These are phyloP conservation scores for Phaonia tiefii DNA, from an alignment of 2,888 invertebrate genomes.

Conservation along the genomic window DNA sequence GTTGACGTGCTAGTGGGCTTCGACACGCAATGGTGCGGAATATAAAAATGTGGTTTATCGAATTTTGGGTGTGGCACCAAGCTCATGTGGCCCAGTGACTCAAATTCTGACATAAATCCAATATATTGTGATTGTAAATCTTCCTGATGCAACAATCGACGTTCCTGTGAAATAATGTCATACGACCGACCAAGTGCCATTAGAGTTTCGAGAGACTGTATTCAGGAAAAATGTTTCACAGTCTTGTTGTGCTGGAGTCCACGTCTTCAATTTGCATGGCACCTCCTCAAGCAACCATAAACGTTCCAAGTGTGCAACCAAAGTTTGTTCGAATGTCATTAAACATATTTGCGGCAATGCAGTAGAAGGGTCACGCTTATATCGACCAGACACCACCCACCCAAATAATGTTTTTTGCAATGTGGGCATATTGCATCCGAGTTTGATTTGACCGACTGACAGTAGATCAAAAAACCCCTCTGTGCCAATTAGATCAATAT, in stretches of 20 bases:
- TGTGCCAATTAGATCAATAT: slow-evolving; percentile 57
- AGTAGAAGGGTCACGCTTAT: no score
- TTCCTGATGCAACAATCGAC: no score
- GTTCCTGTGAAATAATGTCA: no score
- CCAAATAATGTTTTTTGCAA: slow-evolving; percentile 59
- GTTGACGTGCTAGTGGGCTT: slow-evolving; percentile 58
- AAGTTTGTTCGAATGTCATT: slow-evolving; percentile 24
- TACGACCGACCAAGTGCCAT: no score
- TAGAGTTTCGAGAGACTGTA: slow-evolving; percentile 31
- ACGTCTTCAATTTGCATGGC: not conserved
- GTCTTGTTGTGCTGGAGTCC: slow-evolving; percentile 26
- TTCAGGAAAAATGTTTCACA: slow-evolving; percentile 49
- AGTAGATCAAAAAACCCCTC: no score
- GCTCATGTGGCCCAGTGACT: no score
- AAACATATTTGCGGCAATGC: slow-evolving; percentile 22
- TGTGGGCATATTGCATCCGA: slow-evolving; percentile 47
- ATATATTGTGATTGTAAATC: no score
- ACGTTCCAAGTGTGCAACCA: slow-evolving; percentile 36
- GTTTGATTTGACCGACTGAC: slow-evolving; percentile 62
- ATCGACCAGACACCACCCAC: slow-evolving; percentile 52
- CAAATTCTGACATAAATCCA: no score
- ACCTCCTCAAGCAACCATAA: slow-evolving; percentile 44
- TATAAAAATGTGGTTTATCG: slow-evolving; percentile 32
- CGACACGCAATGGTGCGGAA: slow-evolving; percentile 60
- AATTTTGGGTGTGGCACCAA: no score